phyloP scores from a whole-genome alignment of 2,113 vertebrate species.

The Leucoraja erinaceus region DNA sequence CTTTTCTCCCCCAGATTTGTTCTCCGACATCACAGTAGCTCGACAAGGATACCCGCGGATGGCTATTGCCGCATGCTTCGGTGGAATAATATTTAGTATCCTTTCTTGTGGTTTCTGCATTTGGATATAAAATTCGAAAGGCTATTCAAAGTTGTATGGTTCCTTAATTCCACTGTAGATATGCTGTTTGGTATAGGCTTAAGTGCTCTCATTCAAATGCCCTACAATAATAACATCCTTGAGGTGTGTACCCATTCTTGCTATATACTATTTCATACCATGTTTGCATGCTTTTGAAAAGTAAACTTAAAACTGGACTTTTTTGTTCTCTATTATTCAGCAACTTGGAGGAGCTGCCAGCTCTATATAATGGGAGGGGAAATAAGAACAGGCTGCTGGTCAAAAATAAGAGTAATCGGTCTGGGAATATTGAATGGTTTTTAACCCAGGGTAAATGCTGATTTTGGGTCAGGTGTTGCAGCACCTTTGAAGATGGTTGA shows the following conservation, averaged over 20 bases:
- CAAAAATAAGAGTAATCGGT: not conserved
- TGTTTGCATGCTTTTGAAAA: not conserved
- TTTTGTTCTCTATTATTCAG: no score
- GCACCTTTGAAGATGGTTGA: not conserved
- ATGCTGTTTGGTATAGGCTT: slow-evolving; percentile 86
- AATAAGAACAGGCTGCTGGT: not conserved
- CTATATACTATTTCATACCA: not conserved
- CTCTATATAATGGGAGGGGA: no score
- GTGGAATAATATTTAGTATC: slow-evolving; percentile 99
- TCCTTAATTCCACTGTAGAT: slow-evolving; percentile 63
- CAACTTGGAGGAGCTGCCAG: not conserved
- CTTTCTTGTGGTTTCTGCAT: slow-evolving; percentile 49
- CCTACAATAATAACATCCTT: slow-evolving; percentile 52
- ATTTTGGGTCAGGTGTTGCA: not conserved
- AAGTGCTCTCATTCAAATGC: slow-evolving; percentile 77
- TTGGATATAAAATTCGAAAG: not conserved
- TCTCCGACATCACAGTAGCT: slow-evolving; percentile 87
- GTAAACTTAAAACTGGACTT: no score
- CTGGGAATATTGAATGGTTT: not conserved
- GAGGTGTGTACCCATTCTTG: slow-evolving; percentile 56
- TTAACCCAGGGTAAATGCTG: not conserved
- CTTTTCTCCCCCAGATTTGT: slow-evolving; percentile 63
- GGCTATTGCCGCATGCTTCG: slow-evolving; percentile 93
- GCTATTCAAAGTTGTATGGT: not conserved
- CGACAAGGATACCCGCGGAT: slow-evolving; percentile 90